These are phyloP conservation scores for Trypoxylon attenuatum DNA, from an alignment of 2,888 invertebrate genomes.

Conservation along the genomic window DNA sequence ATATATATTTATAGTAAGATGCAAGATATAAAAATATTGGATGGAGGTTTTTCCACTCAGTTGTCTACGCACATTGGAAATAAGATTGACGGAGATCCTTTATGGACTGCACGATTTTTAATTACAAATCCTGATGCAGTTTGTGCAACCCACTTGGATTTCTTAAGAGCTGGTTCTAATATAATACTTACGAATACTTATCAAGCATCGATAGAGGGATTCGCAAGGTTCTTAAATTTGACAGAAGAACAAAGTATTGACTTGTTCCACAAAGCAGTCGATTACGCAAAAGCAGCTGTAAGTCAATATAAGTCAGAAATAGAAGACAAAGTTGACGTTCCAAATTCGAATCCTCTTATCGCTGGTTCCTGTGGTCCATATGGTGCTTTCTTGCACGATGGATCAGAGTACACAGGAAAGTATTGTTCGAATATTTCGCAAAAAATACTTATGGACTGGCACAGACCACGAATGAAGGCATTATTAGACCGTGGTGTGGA, in stretches of 20 bases:
- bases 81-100: slow-evolving; percentile 88
- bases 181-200: slow-evolving; percentile 77
- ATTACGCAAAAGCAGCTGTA: slow-evolving; percentile 84
- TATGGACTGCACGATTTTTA: slow-evolving; percentile 92
- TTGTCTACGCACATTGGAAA: slow-evolving; percentile 85
- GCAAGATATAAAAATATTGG: slow-evolving; percentile 72
- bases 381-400: slow-evolving; percentile 92
- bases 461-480: slow-evolving; percentile 86
- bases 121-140: slow-evolving; percentile 87
- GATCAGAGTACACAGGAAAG: slow-evolving; percentile 94
- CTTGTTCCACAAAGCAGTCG: slow-evolving; percentile 65
- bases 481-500: slow-evolving; percentile 89
- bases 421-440: slow-evolving; percentile 82
- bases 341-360: slow-evolving; percentile 78
- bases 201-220: slow-evolving; percentile 76
- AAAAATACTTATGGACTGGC: slow-evolving; percentile 86
- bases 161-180: slow-evolving; percentile 90
- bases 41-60: slow-evolving; percentile 90
- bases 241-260: slow-evolving; percentile 80
- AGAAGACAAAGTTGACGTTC: slow-evolving; percentile 24
- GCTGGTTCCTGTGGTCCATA: slow-evolving; percentile 95
- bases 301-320: slow-evolving; percentile 67
- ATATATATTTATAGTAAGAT: slow-evolving; percentile 3
- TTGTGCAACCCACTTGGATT: slow-evolving; percentile 87
- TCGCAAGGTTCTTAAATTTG: slow-evolving; percentile 83